A percentile compares a stretch with the other conserved stretches of the same genome.
phyloP scores from a whole-genome alignment of 2,888 invertebrate genomes.

The Eupithecia centaureata region DNA sequence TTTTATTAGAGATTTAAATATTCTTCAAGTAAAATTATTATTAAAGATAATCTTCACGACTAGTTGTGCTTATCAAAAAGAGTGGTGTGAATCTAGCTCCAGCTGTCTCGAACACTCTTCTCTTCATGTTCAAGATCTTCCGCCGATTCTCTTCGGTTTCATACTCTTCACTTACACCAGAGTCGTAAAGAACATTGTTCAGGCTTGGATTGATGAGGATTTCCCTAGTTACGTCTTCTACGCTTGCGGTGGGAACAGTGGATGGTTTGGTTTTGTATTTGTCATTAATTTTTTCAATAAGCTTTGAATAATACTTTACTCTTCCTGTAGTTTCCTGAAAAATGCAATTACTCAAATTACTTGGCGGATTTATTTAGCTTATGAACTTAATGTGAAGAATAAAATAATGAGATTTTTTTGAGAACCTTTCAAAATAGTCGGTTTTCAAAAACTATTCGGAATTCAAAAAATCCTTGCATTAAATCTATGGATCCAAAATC shows the following conservation, averaged over 20 bases:
- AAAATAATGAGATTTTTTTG: too few species aligned
- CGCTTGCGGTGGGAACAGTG: background rate
- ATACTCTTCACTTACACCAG: conserved; percentile 9
- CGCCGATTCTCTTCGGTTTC: conserved; percentile 14
- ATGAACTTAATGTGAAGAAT: too few species aligned
- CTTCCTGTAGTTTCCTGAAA: background rate
- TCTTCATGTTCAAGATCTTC: conserved; percentile 11
- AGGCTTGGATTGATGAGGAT: background rate
- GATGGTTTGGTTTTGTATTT: background rate
- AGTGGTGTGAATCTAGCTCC: conserved; percentile 26
- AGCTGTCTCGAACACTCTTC: conserved; percentile 26
- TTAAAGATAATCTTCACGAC: background rate
- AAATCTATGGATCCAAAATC: too few species aligned
- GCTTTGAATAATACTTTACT: background rate
- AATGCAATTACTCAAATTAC: too few species aligned
- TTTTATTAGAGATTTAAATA: too few species aligned
- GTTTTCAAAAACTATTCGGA: too few species aligned
- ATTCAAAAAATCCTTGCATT: too few species aligned
- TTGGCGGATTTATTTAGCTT: too few species aligned
- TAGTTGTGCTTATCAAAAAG: background rate
- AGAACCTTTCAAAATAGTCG: too few species aligned
- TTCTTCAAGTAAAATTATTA: conserved; percentile 1
- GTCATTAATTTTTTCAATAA: background rate
- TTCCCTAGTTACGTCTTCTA: background rate
- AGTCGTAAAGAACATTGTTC: background rate